Evolutionary conservation across 2,113 vertebrate species (phyloP).

Genomic region (Narcine bancroftii): DNA sequence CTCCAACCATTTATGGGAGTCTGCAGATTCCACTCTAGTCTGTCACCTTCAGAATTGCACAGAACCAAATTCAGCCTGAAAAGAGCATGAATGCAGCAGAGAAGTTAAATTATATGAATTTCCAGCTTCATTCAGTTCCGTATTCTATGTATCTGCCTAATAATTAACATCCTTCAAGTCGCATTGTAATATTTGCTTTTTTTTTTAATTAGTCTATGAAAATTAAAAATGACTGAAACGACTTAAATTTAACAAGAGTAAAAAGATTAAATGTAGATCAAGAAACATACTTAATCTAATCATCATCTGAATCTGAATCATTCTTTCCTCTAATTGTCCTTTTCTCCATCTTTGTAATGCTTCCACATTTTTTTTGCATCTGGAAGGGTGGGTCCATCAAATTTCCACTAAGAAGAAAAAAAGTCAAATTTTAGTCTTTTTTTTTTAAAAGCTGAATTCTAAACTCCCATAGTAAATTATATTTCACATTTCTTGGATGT

Average conservation of each 20-base stretch:
- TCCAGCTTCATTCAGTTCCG: background rate
- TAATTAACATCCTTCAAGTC: background rate
- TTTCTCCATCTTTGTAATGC: slow-evolving; percentile 88
- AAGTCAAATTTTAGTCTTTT: background rate
- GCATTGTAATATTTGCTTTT: slow-evolving; percentile 9
- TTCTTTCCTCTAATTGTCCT: slow-evolving; percentile 85
- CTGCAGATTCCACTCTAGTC: no score
- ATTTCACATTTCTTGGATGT: background rate
- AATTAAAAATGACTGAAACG: slow-evolving; percentile 37
- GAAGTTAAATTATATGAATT: background rate
- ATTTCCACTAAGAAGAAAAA: slow-evolving; percentile 69
- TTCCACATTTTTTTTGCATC: slow-evolving; percentile 66
- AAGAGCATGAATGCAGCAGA: background rate
- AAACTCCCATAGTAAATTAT: background rate
- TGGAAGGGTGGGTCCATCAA: slow-evolving; percentile 80
- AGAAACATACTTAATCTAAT: slow-evolving; percentile 55
- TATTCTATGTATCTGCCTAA: background rate
- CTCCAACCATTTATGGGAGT: no score
- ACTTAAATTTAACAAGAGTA: slow-evolving; percentile 38
- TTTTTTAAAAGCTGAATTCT: background rate
- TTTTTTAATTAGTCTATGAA: slow-evolving; percentile 41
- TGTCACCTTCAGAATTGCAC: no score
- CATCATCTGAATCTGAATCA: slow-evolving; percentile 87
- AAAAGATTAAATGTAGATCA: slow-evolving; percentile 38
- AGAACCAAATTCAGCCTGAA: no score